Evolutionary conservation across 1,140 invertebrate species (phyloP), one percentile per base, ranked within the genome.

Genomic region (Drosophila sturtevanti): DNA sequence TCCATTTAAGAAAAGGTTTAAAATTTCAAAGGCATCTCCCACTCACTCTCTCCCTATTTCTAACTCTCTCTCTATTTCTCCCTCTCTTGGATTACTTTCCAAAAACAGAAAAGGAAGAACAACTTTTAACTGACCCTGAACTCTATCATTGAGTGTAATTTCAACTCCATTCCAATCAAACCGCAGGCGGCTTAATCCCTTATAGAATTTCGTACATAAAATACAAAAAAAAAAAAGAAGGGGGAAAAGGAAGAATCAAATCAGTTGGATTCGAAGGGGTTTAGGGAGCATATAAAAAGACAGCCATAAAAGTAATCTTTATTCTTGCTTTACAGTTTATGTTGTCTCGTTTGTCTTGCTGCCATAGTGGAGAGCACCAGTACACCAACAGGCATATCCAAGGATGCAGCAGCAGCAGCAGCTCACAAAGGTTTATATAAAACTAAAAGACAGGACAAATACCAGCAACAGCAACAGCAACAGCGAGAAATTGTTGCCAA

Each of bases 111-210:
- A 21, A n/a, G 1, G 16, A 62, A 52, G 54, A 52, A 70, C 63
- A 52, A n/a, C n/a, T n/a, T n/a, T 67, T 65, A 62, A 71, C 68
- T 68, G 82, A 87, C 82, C 82, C 79, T 86, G 84, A 86, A 87
- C 82, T 63, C 59, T 52, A 55, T 66, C 34, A 37, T 2, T 48
- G n/a, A 54, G 18, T 16, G 62, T 31, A 54, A 18, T 16, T 52
- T 5, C 60, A 48, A n/a, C n/a, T 18, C 38, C 72, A 24, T 14
- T 56, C 14, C 72, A 76, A 77, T 77, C 72, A 64, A 69, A 77
- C 73, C 74, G 37, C 73, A 64, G 66, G 51, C 16, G 12, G 34
- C 64, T 70, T 89, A 89, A 86, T 87, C 79, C 79, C 84, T 70
- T 82, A 63, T 58, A 64, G 76, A 79, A 79, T 79, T 89, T 79